Percentiles rank a stretch among this genome's conserved stretches.
Conservation (phyloP, 2,113 vertebrate species). For the Aldabrachelys gigantea region DNA sequence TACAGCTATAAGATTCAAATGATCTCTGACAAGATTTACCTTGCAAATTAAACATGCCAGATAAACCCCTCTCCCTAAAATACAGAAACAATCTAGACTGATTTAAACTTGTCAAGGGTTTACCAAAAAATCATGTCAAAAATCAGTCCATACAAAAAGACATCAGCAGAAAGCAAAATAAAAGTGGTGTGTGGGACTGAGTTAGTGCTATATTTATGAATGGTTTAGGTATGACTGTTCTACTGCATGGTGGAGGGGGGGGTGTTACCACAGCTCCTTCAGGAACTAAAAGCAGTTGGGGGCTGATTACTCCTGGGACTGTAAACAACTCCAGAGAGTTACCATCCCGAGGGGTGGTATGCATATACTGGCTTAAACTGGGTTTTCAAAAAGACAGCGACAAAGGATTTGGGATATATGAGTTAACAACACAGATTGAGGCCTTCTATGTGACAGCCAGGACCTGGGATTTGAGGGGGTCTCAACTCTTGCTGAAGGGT, state of each 20-base stretch:
- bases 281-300: not conserved
- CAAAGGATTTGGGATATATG: not conserved
- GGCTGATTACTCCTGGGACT: not conserved
- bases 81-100: not conserved
- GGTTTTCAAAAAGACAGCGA: not conserved
- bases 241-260: not conserved
- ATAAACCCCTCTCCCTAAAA: not conserved
- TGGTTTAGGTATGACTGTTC: not conserved
- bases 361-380: not conserved
- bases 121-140: not conserved
- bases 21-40: not conserved
- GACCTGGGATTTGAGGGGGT: too few relatives aligned
- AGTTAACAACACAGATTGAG: not conserved
- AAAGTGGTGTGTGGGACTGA: not conserved
- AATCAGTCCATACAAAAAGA: not conserved
- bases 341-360: not conserved
- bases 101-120: not conserved
- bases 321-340: not conserved
- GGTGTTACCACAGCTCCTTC: not conserved
- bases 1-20: not conserved
- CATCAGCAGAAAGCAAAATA: not conserved
- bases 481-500: too few relatives aligned
- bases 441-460: too few relatives aligned
- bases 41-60: not conserved
- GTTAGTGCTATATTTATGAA: not conserved